Conservation (phyloP, 2,888 invertebrate genomes). For the Silvanus unidentatus region DNA sequence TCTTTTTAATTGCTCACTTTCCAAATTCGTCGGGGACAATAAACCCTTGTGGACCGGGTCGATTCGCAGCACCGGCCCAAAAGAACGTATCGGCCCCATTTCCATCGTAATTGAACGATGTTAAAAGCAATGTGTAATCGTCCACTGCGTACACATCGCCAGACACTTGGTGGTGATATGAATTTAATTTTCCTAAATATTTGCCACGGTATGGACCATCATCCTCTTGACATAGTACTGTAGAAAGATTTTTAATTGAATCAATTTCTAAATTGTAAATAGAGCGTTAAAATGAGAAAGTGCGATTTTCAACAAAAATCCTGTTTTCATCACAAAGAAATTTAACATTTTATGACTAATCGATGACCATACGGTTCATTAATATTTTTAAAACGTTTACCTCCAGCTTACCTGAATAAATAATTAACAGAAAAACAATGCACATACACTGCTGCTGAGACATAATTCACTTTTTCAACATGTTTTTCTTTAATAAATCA, state of each 20-base stretch:
- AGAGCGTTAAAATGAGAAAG: not conserved
- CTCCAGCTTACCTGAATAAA: not conserved
- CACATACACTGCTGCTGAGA: too few relatives aligned
- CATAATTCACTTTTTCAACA: too few relatives aligned
- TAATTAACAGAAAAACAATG: too few relatives aligned
- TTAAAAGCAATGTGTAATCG: conserved; percentile 72
- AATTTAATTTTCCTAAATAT: conserved; percentile 77
- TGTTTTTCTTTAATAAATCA: too few relatives aligned
- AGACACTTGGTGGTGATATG: conserved; percentile 87
- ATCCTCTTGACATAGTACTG: conserved; percentile 50
- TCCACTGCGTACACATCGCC: conserved; percentile 87
- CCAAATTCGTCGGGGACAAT: conserved; percentile 84
- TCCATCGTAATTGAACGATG: conserved; percentile 83
- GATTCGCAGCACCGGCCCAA: conserved; percentile 83
- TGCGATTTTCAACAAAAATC: too few relatives aligned
- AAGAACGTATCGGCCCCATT: conserved; percentile 88
- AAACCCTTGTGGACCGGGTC: conserved; percentile 86
- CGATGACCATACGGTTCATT: not conserved
- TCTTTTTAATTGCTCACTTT: conserved; percentile 61
- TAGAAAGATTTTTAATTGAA: not conserved
- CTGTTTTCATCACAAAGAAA: too few relatives aligned
- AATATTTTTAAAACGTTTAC: not conserved
- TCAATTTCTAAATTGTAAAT: not conserved
- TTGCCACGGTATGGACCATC: conserved; percentile 74
- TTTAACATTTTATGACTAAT: too few relatives aligned